Percentiles rank a stretch among this genome's conserved stretches.
Conservation (phyloP, 35 echinoderm and acorn worm species). For the Heliocidaris erythrogramma region DNA sequence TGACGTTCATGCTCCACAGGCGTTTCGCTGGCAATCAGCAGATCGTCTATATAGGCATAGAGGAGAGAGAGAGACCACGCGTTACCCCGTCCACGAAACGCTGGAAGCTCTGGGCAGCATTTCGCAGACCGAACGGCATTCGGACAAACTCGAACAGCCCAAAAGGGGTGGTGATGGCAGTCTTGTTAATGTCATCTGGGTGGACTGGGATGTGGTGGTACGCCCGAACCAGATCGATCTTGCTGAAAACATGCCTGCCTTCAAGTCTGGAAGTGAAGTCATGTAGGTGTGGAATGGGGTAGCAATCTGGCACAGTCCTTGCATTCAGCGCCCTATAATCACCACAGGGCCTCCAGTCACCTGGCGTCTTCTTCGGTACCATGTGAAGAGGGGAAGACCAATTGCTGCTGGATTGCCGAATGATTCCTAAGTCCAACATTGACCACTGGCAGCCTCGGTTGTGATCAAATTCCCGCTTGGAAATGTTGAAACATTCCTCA, state of each 20-base stretch:
- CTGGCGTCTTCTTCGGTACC: conserved; percentile 62
- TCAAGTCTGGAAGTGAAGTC: conserved; percentile 56
- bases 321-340: conserved; percentile 59
- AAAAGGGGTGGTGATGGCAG: conserved; percentile 67
- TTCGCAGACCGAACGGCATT: conserved; percentile 70
- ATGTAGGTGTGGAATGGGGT: conserved; percentile 65
- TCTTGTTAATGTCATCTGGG: conserved; percentile 56
- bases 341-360: conserved; percentile 74
- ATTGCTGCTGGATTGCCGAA: too few species aligned
- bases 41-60: conserved; percentile 65
- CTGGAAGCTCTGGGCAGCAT: conserved; percentile 68
- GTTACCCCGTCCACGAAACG: conserved; percentile 65
- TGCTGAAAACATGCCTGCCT: conserved; percentile 39
- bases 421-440: too few species aligned
- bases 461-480: too few species aligned
- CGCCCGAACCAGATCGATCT: conserved; percentile 67
- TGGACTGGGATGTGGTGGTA: conserved; percentile 73
- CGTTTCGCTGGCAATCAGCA: conserved; percentile 61
- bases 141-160: conserved; percentile 58
- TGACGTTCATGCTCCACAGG: conserved; percentile 33
- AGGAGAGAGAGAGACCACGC: conserved; percentile 38
- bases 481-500: too few species aligned
- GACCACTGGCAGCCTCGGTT: too few species aligned
- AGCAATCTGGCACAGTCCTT: too few species aligned
- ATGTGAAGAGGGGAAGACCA: too few species aligned